phyloP scores from a whole-genome alignment of 2,888 invertebrate genomes.

The Machimus atricapillus region DNA sequence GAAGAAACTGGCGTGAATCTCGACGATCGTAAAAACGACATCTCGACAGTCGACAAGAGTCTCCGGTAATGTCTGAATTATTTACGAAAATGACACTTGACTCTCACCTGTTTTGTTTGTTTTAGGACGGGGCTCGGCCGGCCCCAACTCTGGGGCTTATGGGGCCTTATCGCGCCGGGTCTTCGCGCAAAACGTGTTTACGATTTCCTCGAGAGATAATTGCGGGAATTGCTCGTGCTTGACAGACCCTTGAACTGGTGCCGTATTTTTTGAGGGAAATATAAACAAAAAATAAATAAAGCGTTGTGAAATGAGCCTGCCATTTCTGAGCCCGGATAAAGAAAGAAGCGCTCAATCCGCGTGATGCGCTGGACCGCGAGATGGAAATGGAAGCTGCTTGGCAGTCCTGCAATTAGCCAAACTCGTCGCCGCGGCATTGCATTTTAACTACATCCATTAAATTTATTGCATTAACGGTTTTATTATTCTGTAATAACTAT shows the following conservation, averaged over 20 bases:
- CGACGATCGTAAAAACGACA: slow-evolving; percentile 39
- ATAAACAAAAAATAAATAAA: not conserved
- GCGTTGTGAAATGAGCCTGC: not conserved
- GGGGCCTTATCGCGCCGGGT: not conserved
- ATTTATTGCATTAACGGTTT: slow-evolving; percentile 29
- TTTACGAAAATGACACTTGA: slow-evolving; percentile 52
- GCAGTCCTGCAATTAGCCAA: slow-evolving; percentile 16
- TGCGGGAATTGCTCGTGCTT: slow-evolving; percentile 43
- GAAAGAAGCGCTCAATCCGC: not conserved
- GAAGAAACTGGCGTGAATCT: slow-evolving; percentile 38
- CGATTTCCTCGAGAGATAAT: slow-evolving; percentile 46
- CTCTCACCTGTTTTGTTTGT: slow-evolving; percentile 49
- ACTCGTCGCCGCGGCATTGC: not conserved
- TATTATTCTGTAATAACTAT: slow-evolving; percentile 9
- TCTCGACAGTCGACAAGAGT: slow-evolving; percentile 36
- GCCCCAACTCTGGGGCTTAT: not conserved
- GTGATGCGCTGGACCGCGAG: not conserved
- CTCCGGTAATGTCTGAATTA: slow-evolving; percentile 50
- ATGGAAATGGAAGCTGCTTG: not conserved
- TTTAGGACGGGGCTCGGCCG: slow-evolving; percentile 2
- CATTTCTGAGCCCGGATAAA: not conserved
- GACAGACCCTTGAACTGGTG: slow-evolving; percentile 45
- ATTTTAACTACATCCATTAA: not conserved
- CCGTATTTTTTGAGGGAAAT: slow-evolving; percentile 25
- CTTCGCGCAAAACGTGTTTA: slow-evolving; percentile 43